These are phyloP conservation scores for Dunckerocampus dactyliophorus DNA, from an alignment of 2,113 vertebrate genomes.

Conservation along the genomic window DNA sequence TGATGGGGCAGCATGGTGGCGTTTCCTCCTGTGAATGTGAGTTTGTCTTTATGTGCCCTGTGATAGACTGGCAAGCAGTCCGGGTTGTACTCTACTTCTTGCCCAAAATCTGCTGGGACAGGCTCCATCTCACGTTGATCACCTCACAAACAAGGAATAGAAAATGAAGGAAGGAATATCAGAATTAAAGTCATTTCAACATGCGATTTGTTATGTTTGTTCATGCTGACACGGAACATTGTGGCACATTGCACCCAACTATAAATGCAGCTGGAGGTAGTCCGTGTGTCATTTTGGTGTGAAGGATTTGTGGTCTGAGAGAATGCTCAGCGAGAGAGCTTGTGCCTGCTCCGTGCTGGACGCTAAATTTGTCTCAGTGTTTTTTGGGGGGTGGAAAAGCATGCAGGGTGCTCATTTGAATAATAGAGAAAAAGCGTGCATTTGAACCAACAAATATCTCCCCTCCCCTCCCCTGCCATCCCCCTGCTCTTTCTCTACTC, in stretches of 20 bases:
- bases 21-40: too few relatives aligned
- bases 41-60: too few relatives aligned
- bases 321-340: conserved; percentile 45
- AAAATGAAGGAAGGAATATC: too few relatives aligned
- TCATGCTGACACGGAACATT: conserved; percentile 16
- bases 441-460: conserved; percentile 69
- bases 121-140: too few relatives aligned
- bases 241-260: conserved; percentile 11
- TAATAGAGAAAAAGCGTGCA: conserved; percentile 65
- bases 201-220: conserved; percentile 5
- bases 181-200: neutral
- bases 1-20: too few relatives aligned
- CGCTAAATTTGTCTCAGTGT: conserved; percentile 54
- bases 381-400: conserved; percentile 40
- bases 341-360: conserved; percentile 48
- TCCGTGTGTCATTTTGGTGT: conserved; percentile 38
- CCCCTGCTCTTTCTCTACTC: conserved; percentile 44
- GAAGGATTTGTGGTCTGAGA: conserved; percentile 36
- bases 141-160: too few relatives aligned
- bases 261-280: conserved; percentile 37
- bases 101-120: too few relatives aligned
- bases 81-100: too few relatives aligned
- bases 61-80: too few relatives aligned
- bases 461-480: conserved; percentile 22
- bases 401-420: conserved; percentile 65